A percentile compares a stretch with the other conserved stretches of the same genome.
These are phyloP conservation scores for Etheostoma spectabile DNA, from an alignment of 2,113 vertebrate genomes.

Conservation along the genomic window DNA sequence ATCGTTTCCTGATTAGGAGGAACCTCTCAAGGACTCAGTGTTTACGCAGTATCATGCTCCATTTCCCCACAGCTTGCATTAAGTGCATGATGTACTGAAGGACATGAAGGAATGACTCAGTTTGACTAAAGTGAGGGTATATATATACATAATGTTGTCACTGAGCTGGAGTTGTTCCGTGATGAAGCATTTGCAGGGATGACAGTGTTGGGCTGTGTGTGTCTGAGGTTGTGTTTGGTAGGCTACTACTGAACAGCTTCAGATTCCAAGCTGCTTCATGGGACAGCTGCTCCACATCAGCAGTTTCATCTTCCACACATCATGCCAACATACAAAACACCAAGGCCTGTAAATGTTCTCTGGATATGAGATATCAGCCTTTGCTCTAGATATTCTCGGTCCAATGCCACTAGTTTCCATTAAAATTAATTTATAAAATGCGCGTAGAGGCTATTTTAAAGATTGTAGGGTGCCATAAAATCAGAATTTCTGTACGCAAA, in stretches of 20 bases:
- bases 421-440: too few relatives aligned
- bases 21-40: conserved; percentile 32
- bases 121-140: not conserved
- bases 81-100: not conserved
- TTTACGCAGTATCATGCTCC: not conserved
- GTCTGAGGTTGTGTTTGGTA: not conserved
- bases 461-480: too few relatives aligned
- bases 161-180: not conserved
- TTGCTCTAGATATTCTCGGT: too few relatives aligned
- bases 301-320: too few relatives aligned
- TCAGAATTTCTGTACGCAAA: too few relatives aligned
- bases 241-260: not conserved
- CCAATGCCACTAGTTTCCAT: too few relatives aligned
- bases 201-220: not conserved
- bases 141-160: not conserved
- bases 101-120: not conserved
- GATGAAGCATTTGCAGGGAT: too few relatives aligned
- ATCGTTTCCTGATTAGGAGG: conserved; percentile 29
- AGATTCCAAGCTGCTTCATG: not conserved
- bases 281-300: too few relatives aligned
- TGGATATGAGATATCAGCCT: too few relatives aligned
- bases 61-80: conserved; percentile 1
- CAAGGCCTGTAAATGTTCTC: too few relatives aligned
- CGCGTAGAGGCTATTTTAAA: too few relatives aligned
- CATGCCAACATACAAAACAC: too few relatives aligned